Evolutionary conservation across 1,140 invertebrate species (phyloP).

Genomic region (Formica selysi): DNA sequence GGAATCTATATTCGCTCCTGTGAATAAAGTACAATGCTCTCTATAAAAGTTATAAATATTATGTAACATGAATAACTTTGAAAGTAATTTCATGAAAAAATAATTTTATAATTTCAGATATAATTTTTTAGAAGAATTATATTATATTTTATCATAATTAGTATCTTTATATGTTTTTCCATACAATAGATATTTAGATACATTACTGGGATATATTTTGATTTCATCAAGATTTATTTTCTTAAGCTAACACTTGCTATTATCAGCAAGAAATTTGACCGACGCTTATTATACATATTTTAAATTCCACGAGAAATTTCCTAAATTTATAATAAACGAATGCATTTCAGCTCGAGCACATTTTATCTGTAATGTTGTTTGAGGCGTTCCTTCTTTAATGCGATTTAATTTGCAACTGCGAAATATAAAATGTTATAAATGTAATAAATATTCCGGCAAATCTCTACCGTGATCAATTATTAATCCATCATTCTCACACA

Average conservation of each 20-base stretch:
- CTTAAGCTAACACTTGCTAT: not conserved
- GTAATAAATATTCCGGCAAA: not conserved
- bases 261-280: not conserved
- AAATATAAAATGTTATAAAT: not conserved
- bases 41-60: not conserved
- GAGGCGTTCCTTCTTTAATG: not conserved
- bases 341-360: too few relatives aligned
- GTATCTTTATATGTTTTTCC: not conserved
- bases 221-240: not conserved
- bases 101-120: too few relatives aligned
- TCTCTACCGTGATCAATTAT: constrained; percentile 37
- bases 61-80: not conserved
- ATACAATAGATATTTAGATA: not conserved
- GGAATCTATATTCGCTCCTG: not conserved
- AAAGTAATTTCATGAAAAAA: not conserved
- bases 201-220: not conserved
- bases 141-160: not conserved
- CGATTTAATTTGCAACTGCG: constrained; percentile 25
- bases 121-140: too few relatives aligned
- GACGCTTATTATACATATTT: not conserved
- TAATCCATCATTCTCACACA: constrained; percentile 25
- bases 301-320: not conserved
- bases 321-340: not conserved
- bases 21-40: not conserved
- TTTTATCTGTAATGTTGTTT: not conserved